A percentile compares a stretch with the other conserved stretches of the same genome.
Evolutionary conservation across 2,113 vertebrate species (phyloP).

Genomic region (Microtus richardsoni): DNA sequence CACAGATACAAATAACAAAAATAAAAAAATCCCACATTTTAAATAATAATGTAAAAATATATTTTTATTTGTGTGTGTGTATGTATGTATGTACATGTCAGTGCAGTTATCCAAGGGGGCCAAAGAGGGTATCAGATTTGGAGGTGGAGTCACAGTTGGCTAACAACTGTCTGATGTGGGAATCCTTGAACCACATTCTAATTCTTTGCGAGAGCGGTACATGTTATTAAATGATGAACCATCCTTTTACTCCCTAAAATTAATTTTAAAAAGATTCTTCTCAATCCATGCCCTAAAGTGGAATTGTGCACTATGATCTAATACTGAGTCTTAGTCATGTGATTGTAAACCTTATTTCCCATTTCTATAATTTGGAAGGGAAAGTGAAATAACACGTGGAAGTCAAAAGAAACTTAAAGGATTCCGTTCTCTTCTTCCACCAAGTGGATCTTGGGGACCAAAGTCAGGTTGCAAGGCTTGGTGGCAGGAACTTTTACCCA

Average conservation of each 20-base stretch:
- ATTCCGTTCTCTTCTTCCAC: background rate
- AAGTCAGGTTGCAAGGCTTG: background rate
- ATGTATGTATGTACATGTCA: background rate
- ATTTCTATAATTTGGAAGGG: background rate
- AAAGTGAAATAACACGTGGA: conserved; percentile 15
- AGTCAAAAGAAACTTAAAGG: background rate
- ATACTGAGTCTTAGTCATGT: background rate
- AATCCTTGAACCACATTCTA: background rate
- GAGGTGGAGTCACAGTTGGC: background rate
- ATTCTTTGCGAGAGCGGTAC: background rate
- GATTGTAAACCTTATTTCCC: conserved; percentile 2
- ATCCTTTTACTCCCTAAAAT: background rate
- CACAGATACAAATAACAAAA: background rate
- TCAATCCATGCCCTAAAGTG: background rate
- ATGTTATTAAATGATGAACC: background rate
- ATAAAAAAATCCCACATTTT: background rate
- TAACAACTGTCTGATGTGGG: background rate
- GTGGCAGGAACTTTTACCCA: background rate
- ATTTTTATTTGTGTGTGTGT: background rate
- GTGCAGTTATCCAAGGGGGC: background rate
- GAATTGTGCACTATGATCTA: background rate
- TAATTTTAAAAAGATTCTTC: background rate
- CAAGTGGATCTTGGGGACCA: background rate
- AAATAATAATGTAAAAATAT: background rate
- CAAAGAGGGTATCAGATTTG: background rate